Conservation (phyloP, 2,888 invertebrate species). For the Syrphus vitripennis region DNA sequence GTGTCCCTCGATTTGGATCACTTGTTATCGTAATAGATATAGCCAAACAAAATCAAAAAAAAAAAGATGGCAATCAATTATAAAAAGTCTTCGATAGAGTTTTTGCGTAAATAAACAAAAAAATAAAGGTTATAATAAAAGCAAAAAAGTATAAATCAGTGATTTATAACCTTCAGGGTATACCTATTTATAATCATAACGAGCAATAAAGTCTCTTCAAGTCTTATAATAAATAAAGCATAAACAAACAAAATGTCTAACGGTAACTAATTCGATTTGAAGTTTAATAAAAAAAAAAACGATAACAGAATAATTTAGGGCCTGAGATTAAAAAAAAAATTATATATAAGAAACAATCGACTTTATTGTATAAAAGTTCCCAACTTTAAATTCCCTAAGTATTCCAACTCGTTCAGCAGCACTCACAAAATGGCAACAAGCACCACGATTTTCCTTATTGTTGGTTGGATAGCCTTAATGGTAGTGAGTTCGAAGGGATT, state of each 20-base stretch:
- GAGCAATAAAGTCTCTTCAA: not conserved
- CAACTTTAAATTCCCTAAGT: not conserved
- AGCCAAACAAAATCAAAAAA: not conserved
- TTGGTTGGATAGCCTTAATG: slow-evolving; percentile 69
- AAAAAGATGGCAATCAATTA: slow-evolving; percentile 34
- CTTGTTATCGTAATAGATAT: slow-evolving; percentile 27
- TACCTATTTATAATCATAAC: not conserved
- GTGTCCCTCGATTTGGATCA: slow-evolving; percentile 27
- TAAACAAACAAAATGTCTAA: slow-evolving; percentile 11
- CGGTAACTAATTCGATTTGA: slow-evolving; percentile 2
- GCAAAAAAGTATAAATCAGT: not conserved
- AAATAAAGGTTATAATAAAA: not conserved
- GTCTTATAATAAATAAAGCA: slow-evolving; percentile 12
- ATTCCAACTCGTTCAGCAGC: not conserved
- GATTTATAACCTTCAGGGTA: slow-evolving; percentile 16
- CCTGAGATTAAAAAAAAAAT: too few relatives aligned
- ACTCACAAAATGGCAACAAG: slow-evolving; percentile 34
- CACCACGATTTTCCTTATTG: slow-evolving; percentile 29
- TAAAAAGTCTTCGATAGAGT: slow-evolving; percentile 12
- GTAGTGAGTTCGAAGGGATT: slow-evolving; percentile 72
- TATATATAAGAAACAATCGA: not conserved
- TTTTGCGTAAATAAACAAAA: slow-evolving; percentile 10
- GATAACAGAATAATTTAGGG: slow-evolving; percentile 9
- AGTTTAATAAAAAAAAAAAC: slow-evolving; percentile 12
- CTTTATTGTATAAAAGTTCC: slow-evolving; percentile 35